A percentile compares a stretch with the other conserved stretches of the same genome.
These are phyloP conservation scores for Encarsia formosa DNA, from an alignment of 2,888 invertebrate genomes.

Conservation along the genomic window DNA sequence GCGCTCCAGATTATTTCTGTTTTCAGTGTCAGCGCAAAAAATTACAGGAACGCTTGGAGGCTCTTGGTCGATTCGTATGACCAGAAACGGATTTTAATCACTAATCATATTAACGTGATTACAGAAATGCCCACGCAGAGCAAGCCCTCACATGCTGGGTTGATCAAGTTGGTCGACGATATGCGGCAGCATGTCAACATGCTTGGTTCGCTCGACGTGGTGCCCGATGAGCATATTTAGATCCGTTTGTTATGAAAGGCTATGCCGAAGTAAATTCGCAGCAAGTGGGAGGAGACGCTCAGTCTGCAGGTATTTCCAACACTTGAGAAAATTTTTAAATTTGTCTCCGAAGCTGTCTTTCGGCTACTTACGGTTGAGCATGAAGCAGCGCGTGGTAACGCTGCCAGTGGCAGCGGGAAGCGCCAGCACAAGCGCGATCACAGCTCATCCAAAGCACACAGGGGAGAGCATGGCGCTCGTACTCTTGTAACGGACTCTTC, in stretches of 20 bases:
- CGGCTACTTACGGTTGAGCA: not conserved
- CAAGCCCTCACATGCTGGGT: not conserved
- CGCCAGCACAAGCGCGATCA: too few relatives aligned
- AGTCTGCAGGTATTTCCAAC: not conserved
- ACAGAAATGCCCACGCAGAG: not conserved
- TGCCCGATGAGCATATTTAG: not conserved
- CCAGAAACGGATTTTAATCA: not conserved
- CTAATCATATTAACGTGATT: not conserved
- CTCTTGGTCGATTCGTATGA: not conserved
- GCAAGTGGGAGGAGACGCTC: not conserved
- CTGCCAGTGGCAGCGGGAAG: too few relatives aligned
- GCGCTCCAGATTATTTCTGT: not conserved
- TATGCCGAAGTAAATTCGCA: not conserved
- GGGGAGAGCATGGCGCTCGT: too few relatives aligned
- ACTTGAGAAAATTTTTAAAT: not conserved
- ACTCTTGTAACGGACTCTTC: too few relatives aligned
- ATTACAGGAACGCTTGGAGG: not conserved
- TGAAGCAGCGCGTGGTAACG: not conserved
- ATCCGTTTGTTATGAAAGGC: not conserved
- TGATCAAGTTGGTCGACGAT: too few relatives aligned
- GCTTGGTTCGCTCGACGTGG: not conserved
- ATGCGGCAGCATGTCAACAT: not conserved
- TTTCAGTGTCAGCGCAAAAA: not conserved
- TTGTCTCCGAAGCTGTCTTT: not conserved
- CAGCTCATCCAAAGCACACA: too few relatives aligned